A percentile compares a stretch with the other conserved stretches of the same genome.
Conservation (phyloP, 2,113 vertebrate species). For the Vidua chalybeata region DNA sequence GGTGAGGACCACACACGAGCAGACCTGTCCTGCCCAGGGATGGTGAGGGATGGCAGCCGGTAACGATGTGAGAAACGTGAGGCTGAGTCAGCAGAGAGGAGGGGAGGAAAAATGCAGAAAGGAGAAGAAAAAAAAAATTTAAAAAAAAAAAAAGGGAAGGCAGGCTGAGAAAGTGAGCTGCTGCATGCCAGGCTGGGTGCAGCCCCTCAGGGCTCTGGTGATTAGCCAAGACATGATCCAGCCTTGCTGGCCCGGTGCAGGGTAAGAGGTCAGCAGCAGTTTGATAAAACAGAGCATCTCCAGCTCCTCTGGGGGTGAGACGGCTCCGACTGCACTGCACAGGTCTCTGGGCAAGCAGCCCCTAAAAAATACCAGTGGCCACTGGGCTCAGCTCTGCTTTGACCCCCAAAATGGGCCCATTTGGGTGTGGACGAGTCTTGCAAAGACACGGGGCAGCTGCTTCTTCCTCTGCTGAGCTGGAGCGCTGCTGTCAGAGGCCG, state of each 20-base stretch:
- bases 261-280: constrained; percentile 36
- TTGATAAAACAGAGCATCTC: constrained; percentile 33
- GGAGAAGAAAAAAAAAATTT: fast-evolving
- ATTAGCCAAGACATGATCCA: constrained; percentile 44
- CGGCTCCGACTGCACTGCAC: fast-evolving
- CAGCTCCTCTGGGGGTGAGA: background rate
- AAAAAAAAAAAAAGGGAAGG: background rate
- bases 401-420: fast-evolving
- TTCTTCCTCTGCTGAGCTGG: background rate
- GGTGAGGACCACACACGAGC: constrained; percentile 47
- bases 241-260: background rate
- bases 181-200: background rate
- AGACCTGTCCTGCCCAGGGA: background rate
- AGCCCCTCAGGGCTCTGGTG: constrained; percentile 17
- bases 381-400: fast-evolving
- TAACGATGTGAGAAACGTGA: background rate
- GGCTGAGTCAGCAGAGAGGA: background rate
- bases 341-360: background rate
- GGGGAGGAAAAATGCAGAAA: fast-evolving
- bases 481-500: background rate
- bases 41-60: background rate
- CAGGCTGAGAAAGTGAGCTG: background rate
- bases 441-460: background rate
- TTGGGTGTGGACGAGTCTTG: fast-evolving
- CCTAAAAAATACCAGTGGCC: fast-evolving